Evolutionary conservation across 1,140 invertebrate genomes (phyloP).

Genomic region (Panagrolaimus sp.): DNA sequence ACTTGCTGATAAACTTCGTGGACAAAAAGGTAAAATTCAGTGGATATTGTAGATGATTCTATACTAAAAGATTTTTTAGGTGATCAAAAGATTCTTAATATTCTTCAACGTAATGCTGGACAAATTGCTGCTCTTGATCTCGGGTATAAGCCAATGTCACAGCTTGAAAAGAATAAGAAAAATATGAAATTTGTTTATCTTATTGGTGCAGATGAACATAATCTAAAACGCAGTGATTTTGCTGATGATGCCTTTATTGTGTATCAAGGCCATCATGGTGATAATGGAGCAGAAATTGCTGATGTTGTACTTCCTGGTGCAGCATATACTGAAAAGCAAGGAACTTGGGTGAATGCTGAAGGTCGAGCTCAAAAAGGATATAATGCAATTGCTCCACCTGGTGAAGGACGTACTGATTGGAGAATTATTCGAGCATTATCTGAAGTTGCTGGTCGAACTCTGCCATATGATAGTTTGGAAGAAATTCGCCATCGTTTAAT

Average conservation of each 20-base stretch:
- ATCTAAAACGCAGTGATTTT: conserved; percentile 73
- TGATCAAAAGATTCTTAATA: conserved; percentile 53
- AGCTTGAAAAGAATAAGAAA: conserved; percentile 61
- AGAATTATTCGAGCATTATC: conserved; percentile 87
- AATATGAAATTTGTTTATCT: conserved; percentile 79
- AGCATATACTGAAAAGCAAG: conserved; percentile 97
- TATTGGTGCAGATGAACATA: conserved; percentile 82
- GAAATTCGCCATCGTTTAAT: conserved; percentile 76
- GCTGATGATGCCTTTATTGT: conserved; percentile 79
- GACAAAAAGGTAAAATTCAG: conserved; percentile 60
- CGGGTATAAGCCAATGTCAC: conserved; percentile 77
- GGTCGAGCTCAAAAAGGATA: conserved; percentile 81
- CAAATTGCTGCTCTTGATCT: conserved; percentile 93
- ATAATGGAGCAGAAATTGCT: conserved; percentile 81
- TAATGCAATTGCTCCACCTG: conserved; percentile 83
- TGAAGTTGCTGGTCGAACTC: conserved; percentile 73
- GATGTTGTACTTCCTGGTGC: conserved; percentile 89
- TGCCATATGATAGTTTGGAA: conserved; percentile 82
- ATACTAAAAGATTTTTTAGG: conserved; percentile 62
- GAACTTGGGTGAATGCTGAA: conserved; percentile 92
- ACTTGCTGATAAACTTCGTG: conserved; percentile 63
- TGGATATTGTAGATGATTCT: conserved; percentile 37
- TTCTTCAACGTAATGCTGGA: conserved; percentile 62
- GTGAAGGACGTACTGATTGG: conserved; percentile 91
- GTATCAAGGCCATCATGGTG: conserved; percentile 95